These are phyloP conservation scores for Cryptoblepharus egeriae DNA, from an alignment of 2,797 vertebrate genomes.

Conservation along the genomic window DNA sequence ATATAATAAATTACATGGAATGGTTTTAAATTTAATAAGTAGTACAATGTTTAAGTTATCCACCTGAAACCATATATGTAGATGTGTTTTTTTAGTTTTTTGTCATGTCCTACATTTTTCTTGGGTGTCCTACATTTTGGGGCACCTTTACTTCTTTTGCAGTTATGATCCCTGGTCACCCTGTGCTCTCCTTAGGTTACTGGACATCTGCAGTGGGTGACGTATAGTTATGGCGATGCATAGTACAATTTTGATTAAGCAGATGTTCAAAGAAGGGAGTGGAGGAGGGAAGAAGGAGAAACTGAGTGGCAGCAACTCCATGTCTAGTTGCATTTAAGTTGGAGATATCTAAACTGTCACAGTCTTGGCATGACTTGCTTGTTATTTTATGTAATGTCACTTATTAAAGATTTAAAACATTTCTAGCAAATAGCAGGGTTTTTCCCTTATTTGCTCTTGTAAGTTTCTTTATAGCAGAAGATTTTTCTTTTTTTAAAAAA, in stretches of 20 bases:
- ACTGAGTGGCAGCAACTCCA: not conserved
- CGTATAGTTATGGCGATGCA: not conserved
- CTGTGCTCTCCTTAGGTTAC: too few species aligned
- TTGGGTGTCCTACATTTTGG: too few species aligned
- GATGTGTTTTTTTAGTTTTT: too few species aligned
- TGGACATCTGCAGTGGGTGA: too few species aligned
- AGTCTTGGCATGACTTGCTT: not conserved
- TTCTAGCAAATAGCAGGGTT: conserved; percentile 41
- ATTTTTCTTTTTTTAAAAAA: not conserved
- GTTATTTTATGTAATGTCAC: conserved; percentile 28
- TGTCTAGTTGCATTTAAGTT: not conserved
- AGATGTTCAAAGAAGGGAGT: not conserved
- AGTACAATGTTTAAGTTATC: too few species aligned
- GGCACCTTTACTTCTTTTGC: too few species aligned
- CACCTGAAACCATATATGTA: too few species aligned
- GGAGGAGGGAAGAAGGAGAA: not conserved
- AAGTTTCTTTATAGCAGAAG: not conserved
- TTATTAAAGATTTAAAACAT: conserved; percentile 13
- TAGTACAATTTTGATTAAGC: not conserved
- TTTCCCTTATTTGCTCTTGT: conserved; percentile 34
- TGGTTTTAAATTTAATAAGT: too few species aligned
- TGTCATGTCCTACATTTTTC: too few species aligned
- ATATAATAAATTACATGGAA: too few species aligned
- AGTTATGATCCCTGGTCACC: too few species aligned
- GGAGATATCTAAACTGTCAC: not conserved